A percentile compares a stretch with the other conserved stretches of the same genome.
These are phyloP conservation scores for Antheraea yamamai DNA, from an alignment of 2,888 invertebrate genomes.

Conservation along the genomic window DNA sequence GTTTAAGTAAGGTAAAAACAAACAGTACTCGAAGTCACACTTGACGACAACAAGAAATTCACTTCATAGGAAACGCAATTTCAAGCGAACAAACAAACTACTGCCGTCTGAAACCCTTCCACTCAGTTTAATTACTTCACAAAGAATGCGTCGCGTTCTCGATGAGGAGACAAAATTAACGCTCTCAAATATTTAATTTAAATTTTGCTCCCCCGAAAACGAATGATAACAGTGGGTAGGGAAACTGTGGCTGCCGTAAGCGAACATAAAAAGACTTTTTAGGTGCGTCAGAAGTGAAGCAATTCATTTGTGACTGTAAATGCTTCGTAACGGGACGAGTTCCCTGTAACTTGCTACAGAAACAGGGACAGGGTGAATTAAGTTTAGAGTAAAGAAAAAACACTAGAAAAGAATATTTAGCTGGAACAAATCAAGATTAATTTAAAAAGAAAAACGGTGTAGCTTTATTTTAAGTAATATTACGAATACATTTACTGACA, in stretches of 20 bases:
- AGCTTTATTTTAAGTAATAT: constrained; percentile 45
- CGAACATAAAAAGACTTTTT: constrained; percentile 58
- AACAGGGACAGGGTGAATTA: constrained; percentile 55
- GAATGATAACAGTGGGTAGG: constrained; percentile 74
- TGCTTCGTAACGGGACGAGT: constrained; percentile 66
- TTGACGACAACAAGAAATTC: constrained; percentile 66
- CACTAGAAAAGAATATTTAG: constrained; percentile 45
- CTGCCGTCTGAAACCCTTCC: constrained; percentile 77
- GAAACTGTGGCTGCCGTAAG: constrained; percentile 54
- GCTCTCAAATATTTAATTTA: constrained; percentile 82
- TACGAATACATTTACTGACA: background rate
- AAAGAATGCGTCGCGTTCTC: constrained; percentile 81
- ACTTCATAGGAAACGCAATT: constrained; percentile 80
- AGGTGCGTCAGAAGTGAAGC: constrained; percentile 53
- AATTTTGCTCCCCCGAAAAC: constrained; percentile 75
- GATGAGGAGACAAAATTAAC: constrained; percentile 82
- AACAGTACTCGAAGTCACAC: constrained; percentile 24
- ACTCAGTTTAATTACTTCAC: constrained; percentile 82
- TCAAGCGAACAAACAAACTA: constrained; percentile 81
- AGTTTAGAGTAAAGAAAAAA: constrained; percentile 63
- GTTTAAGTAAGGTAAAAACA: constrained; percentile 14
- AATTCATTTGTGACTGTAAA: constrained; percentile 67
- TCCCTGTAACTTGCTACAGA: constrained; percentile 63
- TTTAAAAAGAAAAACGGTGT: constrained; percentile 51
- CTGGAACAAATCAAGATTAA: constrained; percentile 64